Conservation (phyloP, 1,140 invertebrate species). For the Hormaphis cornu region DNA sequence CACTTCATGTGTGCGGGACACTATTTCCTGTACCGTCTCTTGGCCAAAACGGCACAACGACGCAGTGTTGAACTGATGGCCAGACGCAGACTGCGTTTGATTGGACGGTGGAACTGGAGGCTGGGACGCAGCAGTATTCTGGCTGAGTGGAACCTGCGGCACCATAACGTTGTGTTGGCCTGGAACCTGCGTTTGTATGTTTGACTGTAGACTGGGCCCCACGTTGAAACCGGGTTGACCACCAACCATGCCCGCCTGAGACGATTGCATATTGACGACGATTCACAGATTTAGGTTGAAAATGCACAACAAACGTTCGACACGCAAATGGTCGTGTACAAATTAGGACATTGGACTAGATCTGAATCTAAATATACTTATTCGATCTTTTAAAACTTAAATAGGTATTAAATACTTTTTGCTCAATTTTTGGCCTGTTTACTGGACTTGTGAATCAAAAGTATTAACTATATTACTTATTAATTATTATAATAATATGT, state of each 20-base stretch:
- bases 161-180: not conserved
- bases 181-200: slow-evolving; percentile 3
- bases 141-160: not conserved
- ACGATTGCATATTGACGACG: slow-evolving; percentile 10
- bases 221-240: slow-evolving; percentile 12
- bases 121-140: slow-evolving; percentile 19
- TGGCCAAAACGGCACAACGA: slow-evolving; percentile 78
- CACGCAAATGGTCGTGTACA: too few species aligned
- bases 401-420: too few species aligned
- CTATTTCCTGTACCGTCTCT: slow-evolving; percentile 89
- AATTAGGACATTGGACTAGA: too few species aligned
- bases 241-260: slow-evolving; percentile 2
- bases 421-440: too few species aligned
- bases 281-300: too few species aligned
- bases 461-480: too few species aligned
- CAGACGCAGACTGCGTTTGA: slow-evolving; percentile 28
- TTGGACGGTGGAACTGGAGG: slow-evolving; percentile 34
- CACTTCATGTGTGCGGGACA: slow-evolving; percentile 75
- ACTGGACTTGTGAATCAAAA: too few species aligned
- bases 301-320: too few species aligned
- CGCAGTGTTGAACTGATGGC: slow-evolving; percentile 56
- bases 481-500: too few species aligned
- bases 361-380: too few species aligned
- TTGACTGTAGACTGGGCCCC: not conserved
- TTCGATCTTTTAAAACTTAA: too few species aligned